Base-by-base conservation (phyloP, 2,888 invertebrate genomes). In the Bimastos eiseni region DNA sequence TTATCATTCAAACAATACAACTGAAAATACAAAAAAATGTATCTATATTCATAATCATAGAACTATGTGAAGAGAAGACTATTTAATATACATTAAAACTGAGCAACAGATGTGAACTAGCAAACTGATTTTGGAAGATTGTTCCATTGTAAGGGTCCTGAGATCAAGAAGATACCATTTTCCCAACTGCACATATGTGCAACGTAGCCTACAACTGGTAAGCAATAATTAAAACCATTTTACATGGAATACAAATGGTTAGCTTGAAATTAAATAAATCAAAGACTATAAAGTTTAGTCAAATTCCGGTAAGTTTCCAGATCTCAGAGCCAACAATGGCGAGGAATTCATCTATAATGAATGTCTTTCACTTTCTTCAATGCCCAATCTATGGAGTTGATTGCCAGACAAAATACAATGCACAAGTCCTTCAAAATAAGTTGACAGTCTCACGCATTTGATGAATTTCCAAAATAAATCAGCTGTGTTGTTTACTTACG, bases 401-500 rank as follows among this genome's bases (percentile, higher is more conserved):
- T n/a, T n/a, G 70, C 70, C 70, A 70, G 30, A 70, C 70, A 17
- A 30, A 70, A n/a, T 11, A n/a, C n/a, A n/a, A 70, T 70, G 70
- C 24, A 24, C 4, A 49, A 15, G 21, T 30, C 70, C n/a, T 70
- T 70, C n/a, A n/a, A 70, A 70, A 70, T 30, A n/a, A 70, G 70
- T 70, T 70, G 24, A 70, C n/a, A 49, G 49, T 49, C 21, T 49
- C 49, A 24, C 2, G 49, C 49, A 70, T n/a, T n/a, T 30, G 8
- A 70, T 70, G 30, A 70, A 70, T 70, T 11, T 70, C 49, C 24
- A 24, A 8, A 15, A 70, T n/a, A 70, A n/a, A 11, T 70, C 8
- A 70, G 70, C n/a, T 13, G 11, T n/a, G n/a, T 34, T 49, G 21
- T 49, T 36, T 44, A 89, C 94, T 93, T 93, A 95, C 95, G 94